Evolutionary conservation across 2,888 invertebrate species (phyloP), one percentile per base, ranked within the genome.

Genomic region (Melanophora roralis): DNA sequence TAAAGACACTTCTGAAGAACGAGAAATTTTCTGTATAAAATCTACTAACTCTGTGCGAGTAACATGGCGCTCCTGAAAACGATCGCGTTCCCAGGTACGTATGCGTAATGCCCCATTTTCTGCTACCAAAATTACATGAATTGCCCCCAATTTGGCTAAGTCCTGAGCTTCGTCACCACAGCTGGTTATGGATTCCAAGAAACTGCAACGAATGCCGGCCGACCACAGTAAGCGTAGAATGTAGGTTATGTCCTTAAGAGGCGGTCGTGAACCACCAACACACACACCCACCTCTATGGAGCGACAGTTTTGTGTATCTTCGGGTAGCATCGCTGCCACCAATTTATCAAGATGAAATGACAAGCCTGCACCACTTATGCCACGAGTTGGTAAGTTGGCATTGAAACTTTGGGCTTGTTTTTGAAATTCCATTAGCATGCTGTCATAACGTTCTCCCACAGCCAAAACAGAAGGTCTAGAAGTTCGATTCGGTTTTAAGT

Each of bases 381-480:
- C 85, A 0, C 89, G 86, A 64, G 83, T 85, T 1, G 88, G 86
- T 51, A 88, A 81, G 1, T 85, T 85, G 1, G 86, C 83, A 78
- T 89, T 89, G 36, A 86, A 88, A 27, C 88, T 87, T 77, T 90
- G 89, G 1, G 89, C 89, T 69, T 89, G 89, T 78, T 89, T 89
- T 81, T 94, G 92, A 85, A 94, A 95, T 64, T 93, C 92, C 65
- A 92, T 91, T 12, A 98, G 92, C 91, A 98, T 92, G 9, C 92
- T 92, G 88, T 98, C 97, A 85, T 98, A 98, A 83, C 97, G 93
- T 43, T 98, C 97, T 0, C 98, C 98, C 7, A 94, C 95, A 0
- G 97, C 97, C 49, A 98, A 91, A 0, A 97, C 93, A 82, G 92
- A 95, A 84, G 91, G 92, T 81, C 90, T 93, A 0, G 84, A 83